Percentiles rank a stretch among this genome's conserved stretches.
phyloP scores from a whole-genome alignment of 2,113 vertebrate genomes.

The Tor tambroides region DNA sequence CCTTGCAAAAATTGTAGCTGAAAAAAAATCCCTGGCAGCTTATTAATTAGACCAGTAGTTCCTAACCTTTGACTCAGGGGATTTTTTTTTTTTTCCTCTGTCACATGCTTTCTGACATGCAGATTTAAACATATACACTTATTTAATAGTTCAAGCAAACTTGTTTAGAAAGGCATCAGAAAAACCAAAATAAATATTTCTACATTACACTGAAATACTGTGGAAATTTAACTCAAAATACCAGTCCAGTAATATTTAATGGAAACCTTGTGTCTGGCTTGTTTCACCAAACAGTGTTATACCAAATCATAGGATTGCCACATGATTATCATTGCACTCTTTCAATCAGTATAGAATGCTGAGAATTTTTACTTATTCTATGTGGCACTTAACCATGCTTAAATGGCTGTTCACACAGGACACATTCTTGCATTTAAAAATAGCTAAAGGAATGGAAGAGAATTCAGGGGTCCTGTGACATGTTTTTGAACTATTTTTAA shows the following conservation, averaged over 20 bases:
- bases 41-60: background rate
- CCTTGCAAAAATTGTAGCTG: background rate
- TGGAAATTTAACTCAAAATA: too few relatives aligned
- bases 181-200: too few relatives aligned
- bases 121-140: too few relatives aligned
- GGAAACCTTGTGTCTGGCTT: too few relatives aligned
- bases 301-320: background rate
- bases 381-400: background rate
- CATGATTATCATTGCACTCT: background rate
- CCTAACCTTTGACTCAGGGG: background rate
- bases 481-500: constrained; percentile 20
- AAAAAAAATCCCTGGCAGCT: background rate
- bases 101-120: too few relatives aligned
- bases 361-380: background rate
- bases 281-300: too few relatives aligned
- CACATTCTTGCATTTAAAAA: background rate
- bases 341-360: background rate
- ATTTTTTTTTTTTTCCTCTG: background rate
- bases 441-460: background rate
- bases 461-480: background rate
- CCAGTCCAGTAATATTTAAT: too few relatives aligned
- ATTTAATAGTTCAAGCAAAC: too few relatives aligned
- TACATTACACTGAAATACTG: too few relatives aligned
- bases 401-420: too few relatives aligned
- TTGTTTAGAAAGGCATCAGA: too few relatives aligned